Evolutionary conservation across 1,140 invertebrate genomes (phyloP).

Genomic region (Mesaphorura yosii): DNA sequence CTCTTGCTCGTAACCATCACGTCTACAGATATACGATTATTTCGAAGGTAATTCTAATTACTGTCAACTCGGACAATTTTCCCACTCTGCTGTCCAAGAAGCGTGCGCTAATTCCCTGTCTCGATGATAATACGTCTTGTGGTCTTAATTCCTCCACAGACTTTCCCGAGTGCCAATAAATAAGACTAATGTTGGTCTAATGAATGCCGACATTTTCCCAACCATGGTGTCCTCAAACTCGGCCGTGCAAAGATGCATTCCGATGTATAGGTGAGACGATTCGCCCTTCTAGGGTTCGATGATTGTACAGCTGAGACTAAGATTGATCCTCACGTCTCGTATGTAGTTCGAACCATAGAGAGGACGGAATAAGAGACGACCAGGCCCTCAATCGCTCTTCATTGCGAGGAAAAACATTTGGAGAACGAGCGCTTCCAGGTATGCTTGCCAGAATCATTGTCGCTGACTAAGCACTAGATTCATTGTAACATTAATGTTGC

Average conservation of each 20-base stretch:
- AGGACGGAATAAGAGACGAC: conserved; percentile 30
- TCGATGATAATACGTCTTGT: too few relatives aligned
- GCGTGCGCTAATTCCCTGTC: too few relatives aligned
- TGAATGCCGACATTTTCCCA: conserved; percentile 31
- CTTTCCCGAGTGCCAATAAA: conserved; percentile 28
- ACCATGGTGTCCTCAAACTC: conserved; percentile 32
- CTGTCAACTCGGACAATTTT: too few relatives aligned
- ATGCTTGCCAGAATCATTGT: conserved; percentile 4
- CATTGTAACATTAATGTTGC: conserved; percentile 1
- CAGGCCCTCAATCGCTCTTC: conserved; percentile 28
- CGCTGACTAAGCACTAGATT: too few relatives aligned
- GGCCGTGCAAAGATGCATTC: conserved; percentile 31
- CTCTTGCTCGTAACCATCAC: conserved; percentile 32
- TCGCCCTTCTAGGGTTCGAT: neutral
- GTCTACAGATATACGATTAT: conserved; percentile 30
- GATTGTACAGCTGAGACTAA: neutral
- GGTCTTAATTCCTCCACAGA: conserved; percentile 16
- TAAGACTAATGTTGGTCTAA: conserved; percentile 30
- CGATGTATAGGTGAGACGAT: conserved; percentile 29
- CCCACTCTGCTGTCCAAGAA: too few relatives aligned
- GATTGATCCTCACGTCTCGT: neutral
- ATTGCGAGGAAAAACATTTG: conserved; percentile 30
- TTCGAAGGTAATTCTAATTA: conserved; percentile 23
- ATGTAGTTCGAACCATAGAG: conserved; percentile 29
- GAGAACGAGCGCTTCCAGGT: conserved; percentile 31